These are phyloP conservation scores for Cephus rjabovi DNA, from an alignment of 2,888 invertebrate genomes.

Conservation along the genomic window DNA sequence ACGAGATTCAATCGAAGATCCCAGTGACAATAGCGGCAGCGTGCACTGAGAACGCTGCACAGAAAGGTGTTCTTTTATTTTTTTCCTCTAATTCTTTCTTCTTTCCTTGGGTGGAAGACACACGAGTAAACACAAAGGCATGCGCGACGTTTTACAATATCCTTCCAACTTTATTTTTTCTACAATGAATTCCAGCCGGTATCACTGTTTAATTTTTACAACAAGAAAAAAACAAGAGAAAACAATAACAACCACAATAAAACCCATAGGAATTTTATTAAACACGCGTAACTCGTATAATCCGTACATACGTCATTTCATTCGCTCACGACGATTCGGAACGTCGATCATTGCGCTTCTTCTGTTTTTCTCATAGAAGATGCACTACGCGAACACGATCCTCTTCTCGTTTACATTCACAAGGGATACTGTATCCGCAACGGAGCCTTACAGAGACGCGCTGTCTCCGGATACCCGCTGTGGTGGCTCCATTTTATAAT, in stretches of 20 bases:
- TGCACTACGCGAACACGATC: background rate
- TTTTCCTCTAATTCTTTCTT: slow-evolving; percentile 5
- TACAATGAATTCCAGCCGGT: background rate
- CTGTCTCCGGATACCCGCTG: background rate
- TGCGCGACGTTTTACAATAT: background rate
- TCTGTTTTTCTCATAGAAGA: background rate
- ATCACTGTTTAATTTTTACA: background rate
- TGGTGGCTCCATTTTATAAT: slow-evolving; percentile 3
- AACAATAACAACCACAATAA: background rate
- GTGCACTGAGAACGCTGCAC: background rate
- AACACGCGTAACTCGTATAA: background rate
- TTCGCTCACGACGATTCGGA: background rate
- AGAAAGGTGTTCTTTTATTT: background rate
- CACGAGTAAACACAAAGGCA: slow-evolving; percentile 25
- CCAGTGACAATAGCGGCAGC: slow-evolving; percentile 10
- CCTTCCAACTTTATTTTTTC: background rate
- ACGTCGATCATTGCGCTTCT: background rate
- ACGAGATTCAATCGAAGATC: background rate
- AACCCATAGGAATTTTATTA: background rate
- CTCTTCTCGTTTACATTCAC: background rate
- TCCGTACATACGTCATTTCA: background rate
- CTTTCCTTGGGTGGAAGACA: slow-evolving; percentile 6
- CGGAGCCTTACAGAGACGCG: background rate
- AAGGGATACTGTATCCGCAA: background rate
- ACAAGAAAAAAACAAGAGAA: background rate